Evolutionary conservation across 2,888 invertebrate genomes (phyloP).

Genomic region (Eupithecia dodoneata): DNA sequence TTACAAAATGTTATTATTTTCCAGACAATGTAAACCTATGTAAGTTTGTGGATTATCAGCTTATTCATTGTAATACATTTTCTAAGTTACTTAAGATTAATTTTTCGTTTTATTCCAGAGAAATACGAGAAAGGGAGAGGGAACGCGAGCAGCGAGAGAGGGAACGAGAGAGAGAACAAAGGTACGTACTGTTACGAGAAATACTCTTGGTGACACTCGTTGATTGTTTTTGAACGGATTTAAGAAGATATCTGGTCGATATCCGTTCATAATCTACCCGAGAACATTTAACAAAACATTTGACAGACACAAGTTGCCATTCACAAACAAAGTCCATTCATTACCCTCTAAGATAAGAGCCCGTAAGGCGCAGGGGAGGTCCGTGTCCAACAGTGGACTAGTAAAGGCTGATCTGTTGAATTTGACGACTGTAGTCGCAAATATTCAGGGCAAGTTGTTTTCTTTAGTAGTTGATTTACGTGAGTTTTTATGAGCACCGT

Average conservation of each 20-base stretch:
- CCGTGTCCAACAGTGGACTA: too few species aligned
- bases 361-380: too few species aligned
- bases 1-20: conserved; percentile 11
- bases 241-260: too few species aligned
- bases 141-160: conserved; percentile 67
- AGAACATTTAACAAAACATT: too few species aligned
- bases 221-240: too few species aligned
- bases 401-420: too few species aligned
- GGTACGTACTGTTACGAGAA: conserved; percentile 29
- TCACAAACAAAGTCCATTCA: too few species aligned
- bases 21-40: conserved; percentile 20
- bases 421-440: neutral
- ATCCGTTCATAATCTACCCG: too few species aligned
- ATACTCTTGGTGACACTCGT: neutral
- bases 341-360: too few species aligned
- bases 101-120: conserved; percentile 47
- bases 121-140: conserved; percentile 61
- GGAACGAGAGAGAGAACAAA: conserved; percentile 71
- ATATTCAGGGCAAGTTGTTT: neutral
- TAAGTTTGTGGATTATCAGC: neutral
- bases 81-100: neutral
- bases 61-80: neutral
- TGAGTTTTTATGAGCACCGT: neutral
- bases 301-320: too few species aligned
- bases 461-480: neutral